Conservation (phyloP, 2,888 invertebrate genomes). For the Dioctria rufipes region DNA sequence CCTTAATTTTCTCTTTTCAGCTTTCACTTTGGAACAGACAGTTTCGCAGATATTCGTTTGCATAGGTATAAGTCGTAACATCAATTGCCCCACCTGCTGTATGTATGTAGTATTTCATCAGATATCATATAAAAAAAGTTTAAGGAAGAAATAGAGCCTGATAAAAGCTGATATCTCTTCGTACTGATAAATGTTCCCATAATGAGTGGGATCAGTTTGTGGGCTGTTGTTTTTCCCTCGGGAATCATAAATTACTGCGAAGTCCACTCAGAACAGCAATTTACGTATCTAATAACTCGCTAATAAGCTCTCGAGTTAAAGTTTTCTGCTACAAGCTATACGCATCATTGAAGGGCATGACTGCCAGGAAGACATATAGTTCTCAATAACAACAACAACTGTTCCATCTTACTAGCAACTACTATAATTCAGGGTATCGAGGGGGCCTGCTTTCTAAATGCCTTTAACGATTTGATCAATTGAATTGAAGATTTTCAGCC, state of each 20-base stretch:
- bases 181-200: constrained; percentile 28
- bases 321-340: constrained; percentile 36
- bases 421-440: constrained; percentile 50
- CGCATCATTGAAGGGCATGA: constrained; percentile 46
- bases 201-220: constrained; percentile 24
- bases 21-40: too few relatives aligned
- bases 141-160: constrained; percentile 21
- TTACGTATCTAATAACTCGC: constrained; percentile 60
- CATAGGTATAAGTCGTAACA: not conserved
- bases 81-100: constrained; percentile 30
- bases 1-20: too few relatives aligned
- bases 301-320: constrained; percentile 55
- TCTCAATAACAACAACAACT: constrained; percentile 19
- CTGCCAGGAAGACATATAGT: not conserved
- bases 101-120: not conserved
- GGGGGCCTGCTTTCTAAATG: constrained; percentile 47
- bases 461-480: constrained; percentile 58
- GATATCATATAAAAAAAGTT: constrained; percentile 18
- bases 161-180: constrained; percentile 39
- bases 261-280: constrained; percentile 53
- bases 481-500: constrained; percentile 57
- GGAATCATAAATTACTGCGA: constrained; percentile 55
- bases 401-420: not conserved
- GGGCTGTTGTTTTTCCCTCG: constrained; percentile 47
- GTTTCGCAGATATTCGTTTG: too few relatives aligned